These are phyloP conservation scores for Rhagoletis zephyria DNA, from an alignment of 1,140 invertebrate species.

Conservation along the genomic window DNA sequence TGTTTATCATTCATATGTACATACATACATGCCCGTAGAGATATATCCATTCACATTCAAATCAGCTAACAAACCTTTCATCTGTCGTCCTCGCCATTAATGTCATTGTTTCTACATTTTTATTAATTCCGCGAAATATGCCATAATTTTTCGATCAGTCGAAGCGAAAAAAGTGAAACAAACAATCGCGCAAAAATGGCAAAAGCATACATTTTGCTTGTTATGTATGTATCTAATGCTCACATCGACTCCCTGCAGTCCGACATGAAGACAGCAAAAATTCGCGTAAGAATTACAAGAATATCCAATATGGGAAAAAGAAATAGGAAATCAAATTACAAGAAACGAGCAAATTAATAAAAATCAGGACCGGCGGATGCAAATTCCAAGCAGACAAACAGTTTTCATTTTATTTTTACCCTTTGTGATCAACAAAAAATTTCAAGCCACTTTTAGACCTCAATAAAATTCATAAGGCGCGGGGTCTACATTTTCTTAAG, in stretches of 20 bases:
- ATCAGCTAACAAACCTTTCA: background rate
- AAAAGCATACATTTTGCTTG: conserved; percentile 12
- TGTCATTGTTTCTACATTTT: background rate
- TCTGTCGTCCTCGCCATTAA: background rate
- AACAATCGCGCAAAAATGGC: background rate
- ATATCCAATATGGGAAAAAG: background rate
- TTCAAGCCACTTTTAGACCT: too few species aligned
- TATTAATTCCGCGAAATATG: conserved; percentile 10
- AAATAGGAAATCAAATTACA: background rate
- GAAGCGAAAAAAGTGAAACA: background rate
- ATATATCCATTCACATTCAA: background rate
- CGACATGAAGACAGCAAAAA: too few species aligned
- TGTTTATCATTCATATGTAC: background rate
- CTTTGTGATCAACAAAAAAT: too few species aligned
- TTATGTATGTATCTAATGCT: conserved; percentile 19
- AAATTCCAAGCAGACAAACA: background rate
- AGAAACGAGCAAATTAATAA: background rate
- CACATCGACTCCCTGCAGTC: background rate
- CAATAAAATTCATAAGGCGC: too few species aligned
- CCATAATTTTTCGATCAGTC: background rate
- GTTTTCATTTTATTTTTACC: too few species aligned
- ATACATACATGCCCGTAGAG: background rate
- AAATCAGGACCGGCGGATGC: background rate
- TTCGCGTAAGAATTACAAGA: background rate
- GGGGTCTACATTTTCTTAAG: too few species aligned